Percentiles rank a stretch among this genome's conserved stretches.
Evolutionary conservation across 2,888 invertebrate genomes (phyloP).

Genomic region (Ophion costatus): DNA sequence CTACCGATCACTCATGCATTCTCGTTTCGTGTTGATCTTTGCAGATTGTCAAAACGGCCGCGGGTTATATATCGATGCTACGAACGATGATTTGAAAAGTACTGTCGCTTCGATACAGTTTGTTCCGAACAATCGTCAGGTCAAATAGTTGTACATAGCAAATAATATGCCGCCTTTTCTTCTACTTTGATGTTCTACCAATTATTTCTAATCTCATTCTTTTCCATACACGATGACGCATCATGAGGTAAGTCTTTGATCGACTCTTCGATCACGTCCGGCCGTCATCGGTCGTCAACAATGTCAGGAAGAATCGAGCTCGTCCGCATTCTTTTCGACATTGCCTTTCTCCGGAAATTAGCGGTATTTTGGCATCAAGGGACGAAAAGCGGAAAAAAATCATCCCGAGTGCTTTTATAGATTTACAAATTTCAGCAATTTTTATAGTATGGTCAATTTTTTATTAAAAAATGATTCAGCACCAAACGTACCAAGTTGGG

Average conservation of each 20-base stretch:
- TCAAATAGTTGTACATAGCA: background rate
- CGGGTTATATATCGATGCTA: constrained; percentile 39
- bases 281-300: no score
- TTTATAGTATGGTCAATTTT: no score
- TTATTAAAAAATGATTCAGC: no score
- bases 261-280: background rate
- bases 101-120: background rate
- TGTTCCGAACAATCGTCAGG: background rate
- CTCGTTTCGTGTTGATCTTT: background rate
- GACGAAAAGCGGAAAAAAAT: no score
- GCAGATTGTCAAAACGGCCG: constrained; percentile 39
- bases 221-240: background rate
- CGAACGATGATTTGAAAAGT: constrained; percentile 22
- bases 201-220: no score
- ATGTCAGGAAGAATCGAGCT: no score
- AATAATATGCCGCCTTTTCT: no score
- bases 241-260: background rate
- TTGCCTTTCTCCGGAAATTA: background rate
- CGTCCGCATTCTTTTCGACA: background rate
- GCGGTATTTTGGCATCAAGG: no score
- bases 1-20: background rate
- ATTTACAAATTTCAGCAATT: no score
- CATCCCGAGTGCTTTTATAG: no score
- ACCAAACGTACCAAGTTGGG: no score
- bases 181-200: no score